Conservation (phyloP, 2,113 vertebrate genomes). For the Peromyscus polionotus region DNA sequence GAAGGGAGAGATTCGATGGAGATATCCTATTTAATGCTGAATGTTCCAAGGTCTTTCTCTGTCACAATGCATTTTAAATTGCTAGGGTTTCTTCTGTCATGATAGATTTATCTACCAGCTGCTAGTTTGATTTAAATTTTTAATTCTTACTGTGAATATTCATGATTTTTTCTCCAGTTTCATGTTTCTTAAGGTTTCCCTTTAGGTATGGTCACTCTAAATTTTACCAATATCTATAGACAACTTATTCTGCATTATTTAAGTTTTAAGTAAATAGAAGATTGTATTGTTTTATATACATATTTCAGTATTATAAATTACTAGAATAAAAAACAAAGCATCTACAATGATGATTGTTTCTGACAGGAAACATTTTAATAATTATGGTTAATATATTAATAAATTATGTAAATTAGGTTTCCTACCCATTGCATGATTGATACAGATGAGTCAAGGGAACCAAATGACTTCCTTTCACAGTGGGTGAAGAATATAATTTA, state of each 20-base stretch:
- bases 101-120: not conserved
- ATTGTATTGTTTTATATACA: not conserved
- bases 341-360: not conserved
- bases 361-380: slow-evolving; percentile 36
- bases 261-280: slow-evolving; percentile 53
- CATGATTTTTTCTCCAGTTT: not conserved
- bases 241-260: slow-evolving; percentile 28
- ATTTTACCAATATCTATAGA: slow-evolving; percentile 31
- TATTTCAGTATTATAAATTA: slow-evolving; percentile 46
- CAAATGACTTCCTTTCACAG: slow-evolving; percentile 24
- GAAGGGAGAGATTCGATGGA: not conserved
- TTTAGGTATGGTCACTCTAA: slow-evolving; percentile 29
- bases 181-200: not conserved
- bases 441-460: not conserved
- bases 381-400: slow-evolving; percentile 30
- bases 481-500: slow-evolving; percentile 17
- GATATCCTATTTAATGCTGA: not conserved
- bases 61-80: not conserved
- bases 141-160: not conserved
- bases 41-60: not conserved
- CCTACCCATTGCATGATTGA: not conserved
- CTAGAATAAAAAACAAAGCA: slow-evolving; percentile 38
- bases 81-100: not conserved
- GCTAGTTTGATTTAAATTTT: slow-evolving; percentile 43
- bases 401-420: slow-evolving; percentile 35